Evolutionary conservation across 1,140 invertebrate species (phyloP), one percentile per base, ranked within the genome.

Genomic region (Psilanteris sp.): DNA sequence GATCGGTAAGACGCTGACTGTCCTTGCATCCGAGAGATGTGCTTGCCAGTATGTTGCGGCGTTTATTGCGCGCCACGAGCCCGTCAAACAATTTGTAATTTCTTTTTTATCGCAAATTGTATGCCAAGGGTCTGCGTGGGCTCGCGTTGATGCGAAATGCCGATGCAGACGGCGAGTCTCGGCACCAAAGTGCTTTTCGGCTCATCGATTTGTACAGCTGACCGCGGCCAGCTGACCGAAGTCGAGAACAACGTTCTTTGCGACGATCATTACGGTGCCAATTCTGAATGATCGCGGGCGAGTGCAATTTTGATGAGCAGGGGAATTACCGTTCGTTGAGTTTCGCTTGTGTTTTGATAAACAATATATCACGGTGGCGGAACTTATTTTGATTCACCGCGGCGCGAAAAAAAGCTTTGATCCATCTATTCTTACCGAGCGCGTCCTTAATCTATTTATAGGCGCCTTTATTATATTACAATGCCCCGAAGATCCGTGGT

Each of bases 1-100:
- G 72, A 70, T 52, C 61, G 61, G 52, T 13, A 73, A 73, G 70
- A 73, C 61, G 52, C 70, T 31, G 61, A 59, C 70, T 73, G 61
- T 74, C 71, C 61, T 74, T 74, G 61, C 39, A 34, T 44, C 41
- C 7, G 41, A 27, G 59, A 50, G 52, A 66, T 43, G 43, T 39
- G 32, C 57, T 46, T 29, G 50, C 18, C 13, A 9, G 39, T 11
- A n/a, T 16, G 22, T 20, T 37, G 14, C 36, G 31, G 24, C 8
- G 50, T 37, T 37, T 16, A 32, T 27, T 24, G 32, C 22, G 10
- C 10, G 8, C 10, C 13, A 8, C 18, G 20, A 4, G 26, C 8
- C 16, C 32, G 32, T 27, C 48, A 20, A 29, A 18, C 18, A 14
- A 18, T 43, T 44, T 29, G 37, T 46, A 66, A 52, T 66, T 55